A percentile compares a stretch with the other conserved stretches of the same genome.
phyloP scores from a whole-genome alignment of 1,140 invertebrate genomes.

The Pogonognathellus flavescens region DNA sequence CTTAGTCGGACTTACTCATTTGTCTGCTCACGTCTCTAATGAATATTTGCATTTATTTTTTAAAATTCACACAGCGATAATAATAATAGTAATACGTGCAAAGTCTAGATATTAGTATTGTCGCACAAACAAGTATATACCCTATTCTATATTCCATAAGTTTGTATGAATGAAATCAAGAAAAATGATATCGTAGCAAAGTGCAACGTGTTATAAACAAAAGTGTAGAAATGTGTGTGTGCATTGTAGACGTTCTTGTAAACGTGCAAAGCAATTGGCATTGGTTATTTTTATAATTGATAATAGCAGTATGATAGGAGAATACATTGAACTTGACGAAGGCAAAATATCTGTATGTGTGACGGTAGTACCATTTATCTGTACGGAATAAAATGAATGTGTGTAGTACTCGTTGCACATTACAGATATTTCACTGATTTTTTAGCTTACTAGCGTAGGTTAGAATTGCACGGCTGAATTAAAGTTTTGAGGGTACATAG shows the following conservation, averaged over 20 bases:
- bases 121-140: too few relatives aligned
- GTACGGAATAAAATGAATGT: too few relatives aligned
- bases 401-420: too few relatives aligned
- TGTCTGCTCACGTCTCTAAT: conserved; percentile 5
- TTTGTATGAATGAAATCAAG: too few relatives aligned
- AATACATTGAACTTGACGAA: conserved; percentile 20
- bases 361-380: too few relatives aligned
- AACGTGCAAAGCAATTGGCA: neutral
- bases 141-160: too few relatives aligned
- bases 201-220: too few relatives aligned
- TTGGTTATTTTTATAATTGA: neutral
- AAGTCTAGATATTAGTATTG: too few relatives aligned
- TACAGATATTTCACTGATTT: too few relatives aligned
- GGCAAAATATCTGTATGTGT: neutral
- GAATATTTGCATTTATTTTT: conserved; percentile 25
- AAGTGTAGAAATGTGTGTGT: neutral
- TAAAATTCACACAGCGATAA: neutral
- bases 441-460: neutral
- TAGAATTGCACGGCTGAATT: neutral
- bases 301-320: neutral
- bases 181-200: too few relatives aligned
- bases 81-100: too few relatives aligned
- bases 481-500: conserved; percentile 2
- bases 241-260: neutral
- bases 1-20: conserved; percentile 8